These are phyloP conservation scores for Orchesellides sinensis DNA, from an alignment of 2,888 invertebrate species.

Conservation along the genomic window DNA sequence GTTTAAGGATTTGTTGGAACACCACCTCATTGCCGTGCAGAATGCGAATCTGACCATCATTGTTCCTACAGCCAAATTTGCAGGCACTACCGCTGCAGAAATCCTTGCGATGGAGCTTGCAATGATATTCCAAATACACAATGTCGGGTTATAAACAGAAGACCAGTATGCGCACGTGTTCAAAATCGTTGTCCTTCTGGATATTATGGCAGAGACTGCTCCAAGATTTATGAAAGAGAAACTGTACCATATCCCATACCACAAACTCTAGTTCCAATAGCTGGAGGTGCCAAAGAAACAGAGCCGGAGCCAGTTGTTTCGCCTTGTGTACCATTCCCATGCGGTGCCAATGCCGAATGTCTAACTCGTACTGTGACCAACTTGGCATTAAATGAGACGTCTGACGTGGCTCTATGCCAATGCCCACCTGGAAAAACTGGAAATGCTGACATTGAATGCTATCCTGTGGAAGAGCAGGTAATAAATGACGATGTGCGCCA, in stretches of 20 bases:
- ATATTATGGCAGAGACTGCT: constrained; percentile 75
- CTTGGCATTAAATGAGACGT: constrained; percentile 45
- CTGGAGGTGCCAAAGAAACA: not conserved
- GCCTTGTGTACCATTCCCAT: constrained; percentile 52
- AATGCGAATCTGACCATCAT: constrained; percentile 68
- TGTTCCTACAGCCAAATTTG: constrained; percentile 68
- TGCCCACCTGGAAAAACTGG: constrained; percentile 59
- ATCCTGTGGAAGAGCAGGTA: constrained; percentile 44
- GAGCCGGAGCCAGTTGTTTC: not conserved
- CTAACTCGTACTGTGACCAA: constrained; percentile 30
- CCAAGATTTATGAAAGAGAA: constrained; percentile 67
- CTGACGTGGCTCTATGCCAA: constrained; percentile 60
- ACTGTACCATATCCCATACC: not conserved
- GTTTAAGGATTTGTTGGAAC: constrained; percentile 62
- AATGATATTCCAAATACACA: constrained; percentile 71
- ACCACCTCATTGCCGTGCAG: constrained; percentile 71
- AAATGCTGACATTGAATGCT: constrained; percentile 68
- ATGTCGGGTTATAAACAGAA: constrained; percentile 75
- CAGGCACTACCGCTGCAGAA: constrained; percentile 58
- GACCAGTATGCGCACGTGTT: constrained; percentile 75
- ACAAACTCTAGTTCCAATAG: not conserved
- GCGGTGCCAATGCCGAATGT: constrained; percentile 49
- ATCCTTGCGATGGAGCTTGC: constrained; percentile 75
- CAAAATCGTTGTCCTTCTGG: constrained; percentile 75
- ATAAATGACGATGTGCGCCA: constrained; percentile 9